Base-by-base conservation (phyloP, 2,888 invertebrate genomes). In the Cosmia trapezina region DNA sequence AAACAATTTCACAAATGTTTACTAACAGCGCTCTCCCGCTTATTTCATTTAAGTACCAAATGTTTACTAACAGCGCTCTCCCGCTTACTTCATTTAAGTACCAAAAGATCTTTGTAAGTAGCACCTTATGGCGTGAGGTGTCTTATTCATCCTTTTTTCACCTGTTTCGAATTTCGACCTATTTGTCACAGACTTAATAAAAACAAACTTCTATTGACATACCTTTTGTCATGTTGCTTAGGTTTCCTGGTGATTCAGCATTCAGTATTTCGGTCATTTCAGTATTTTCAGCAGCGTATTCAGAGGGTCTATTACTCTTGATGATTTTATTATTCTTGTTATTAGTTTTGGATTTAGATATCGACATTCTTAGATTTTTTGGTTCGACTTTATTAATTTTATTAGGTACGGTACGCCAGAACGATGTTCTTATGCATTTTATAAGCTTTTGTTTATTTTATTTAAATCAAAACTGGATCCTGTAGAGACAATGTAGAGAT, bases 311-410 rank as follows among this genome's bases (percentile, higher is more conserved):
- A 41, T 77, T 47, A 43, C 6, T 54, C 2, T 37, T 68, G 6
- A n/a, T 33, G 33, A 17, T 63, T 33, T 45, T 45, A 45, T 45
- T 37, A 41, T 5, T 54, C 11, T 19, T 76, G 14, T 22, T 22
- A 43, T 14, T 33, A 9, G 11, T 49, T 54, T 61, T 54, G 12
- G 37, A 37, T 49, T 14, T 57, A 1, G 49, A 37, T 51, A 19
- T 70, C 9, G 61, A 4, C 56, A 70, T 78, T 78, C 11, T 51
- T 28, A 28, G 12, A 43, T 43, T 43, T 28, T 41, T 54, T 28
- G 2, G 4, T 74, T 74, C 28, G 22, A 11, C 37, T 75, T 47
- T 0, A 22, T 14, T n/a, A 17, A 6, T 47, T 74, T n/a, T 17
- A 3, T 19, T 41, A 37, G 6, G 37, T 37, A 33, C n/a, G 33